Conservation (phyloP, 2,797 vertebrate genomes). For the Tarsius wallacei region DNA sequence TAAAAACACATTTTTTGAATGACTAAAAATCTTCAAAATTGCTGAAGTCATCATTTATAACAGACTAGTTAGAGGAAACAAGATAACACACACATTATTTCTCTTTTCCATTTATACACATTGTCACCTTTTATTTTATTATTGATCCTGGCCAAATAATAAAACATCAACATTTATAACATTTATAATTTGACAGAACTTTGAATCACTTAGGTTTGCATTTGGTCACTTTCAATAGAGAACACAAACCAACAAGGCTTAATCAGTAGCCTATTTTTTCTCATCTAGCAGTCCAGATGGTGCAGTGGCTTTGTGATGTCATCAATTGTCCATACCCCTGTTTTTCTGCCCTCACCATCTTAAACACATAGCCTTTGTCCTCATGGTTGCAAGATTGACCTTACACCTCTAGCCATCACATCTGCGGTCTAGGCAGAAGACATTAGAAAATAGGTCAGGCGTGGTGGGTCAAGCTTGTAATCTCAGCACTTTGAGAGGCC, state of each 20-base stretch:
- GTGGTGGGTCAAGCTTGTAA: no score
- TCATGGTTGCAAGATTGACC: neutral
- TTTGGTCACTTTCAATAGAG: neutral
- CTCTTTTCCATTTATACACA: neutral
- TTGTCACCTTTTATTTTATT: neutral
- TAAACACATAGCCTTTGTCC: neutral
- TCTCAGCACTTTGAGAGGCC: no score
- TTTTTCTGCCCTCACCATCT: neutral
- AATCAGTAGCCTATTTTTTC: neutral
- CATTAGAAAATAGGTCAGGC: neutral
- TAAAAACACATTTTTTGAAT: slow-evolving; percentile 36
- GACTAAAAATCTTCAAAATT: neutral
- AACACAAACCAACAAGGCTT: no score
- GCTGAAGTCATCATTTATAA: neutral
- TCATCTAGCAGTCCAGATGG: no score
- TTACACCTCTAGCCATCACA: neutral
- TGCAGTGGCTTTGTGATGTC: neutral
- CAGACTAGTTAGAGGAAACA: slow-evolving; percentile 3
- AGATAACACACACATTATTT: neutral
- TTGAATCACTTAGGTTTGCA: neutral
- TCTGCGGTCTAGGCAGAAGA: neutral
- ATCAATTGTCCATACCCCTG: neutral
- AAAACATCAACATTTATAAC: neutral
- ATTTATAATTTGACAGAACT: neutral
- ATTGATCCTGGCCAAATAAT: neutral